Percentiles rank a stretch among this genome's conserved stretches.
These are phyloP conservation scores for Porites rus DNA, from an alignment of 92 coral and sea anemone species.

Conservation along the genomic window DNA sequence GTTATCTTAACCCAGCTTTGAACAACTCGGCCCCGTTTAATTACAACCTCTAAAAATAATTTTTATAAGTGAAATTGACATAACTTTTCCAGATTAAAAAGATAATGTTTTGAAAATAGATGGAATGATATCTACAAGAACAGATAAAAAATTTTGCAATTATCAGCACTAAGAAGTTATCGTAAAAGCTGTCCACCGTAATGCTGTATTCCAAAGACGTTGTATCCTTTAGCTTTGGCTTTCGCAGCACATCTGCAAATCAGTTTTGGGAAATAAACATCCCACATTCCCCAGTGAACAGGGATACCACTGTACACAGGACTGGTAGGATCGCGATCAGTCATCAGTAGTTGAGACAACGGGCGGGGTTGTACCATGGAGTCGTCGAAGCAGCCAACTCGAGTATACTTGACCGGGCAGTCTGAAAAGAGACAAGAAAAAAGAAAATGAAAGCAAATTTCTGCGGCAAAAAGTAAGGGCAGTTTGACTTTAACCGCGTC, in stretches of 20 bases:
- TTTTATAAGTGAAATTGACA: too few relatives aligned
- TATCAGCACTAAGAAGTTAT: not conserved
- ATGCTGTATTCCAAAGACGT: slow-evolving; percentile 59
- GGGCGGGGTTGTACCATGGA: slow-evolving; percentile 56
- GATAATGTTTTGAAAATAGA: too few relatives aligned
- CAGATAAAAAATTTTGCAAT: not conserved
- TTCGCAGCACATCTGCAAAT: slow-evolving; percentile 61
- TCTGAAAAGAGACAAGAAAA: slow-evolving; percentile 12
- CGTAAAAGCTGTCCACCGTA: slow-evolving; percentile 36
- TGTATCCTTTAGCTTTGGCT: slow-evolving; percentile 54
- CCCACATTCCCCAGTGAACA: slow-evolving; percentile 59
- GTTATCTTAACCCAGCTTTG: too few relatives aligned
- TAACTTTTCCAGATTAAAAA: too few relatives aligned
- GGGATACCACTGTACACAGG: slow-evolving; percentile 42
- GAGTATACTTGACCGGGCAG: slow-evolving; percentile 40
- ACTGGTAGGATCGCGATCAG: slow-evolving; percentile 64
- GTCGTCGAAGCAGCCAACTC: slow-evolving; percentile 61
- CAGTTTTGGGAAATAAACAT: slow-evolving; percentile 45
- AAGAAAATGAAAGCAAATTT: too few relatives aligned
- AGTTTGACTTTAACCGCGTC: too few relatives aligned
- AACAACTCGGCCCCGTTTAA: too few relatives aligned
- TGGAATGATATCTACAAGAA: too few relatives aligned
- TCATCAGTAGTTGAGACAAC: slow-evolving; percentile 58
- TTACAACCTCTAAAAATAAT: too few relatives aligned
- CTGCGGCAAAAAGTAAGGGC: too few relatives aligned